Base-by-base conservation (phyloP, 2,888 invertebrate species). In the Elmis aenea region DNA sequence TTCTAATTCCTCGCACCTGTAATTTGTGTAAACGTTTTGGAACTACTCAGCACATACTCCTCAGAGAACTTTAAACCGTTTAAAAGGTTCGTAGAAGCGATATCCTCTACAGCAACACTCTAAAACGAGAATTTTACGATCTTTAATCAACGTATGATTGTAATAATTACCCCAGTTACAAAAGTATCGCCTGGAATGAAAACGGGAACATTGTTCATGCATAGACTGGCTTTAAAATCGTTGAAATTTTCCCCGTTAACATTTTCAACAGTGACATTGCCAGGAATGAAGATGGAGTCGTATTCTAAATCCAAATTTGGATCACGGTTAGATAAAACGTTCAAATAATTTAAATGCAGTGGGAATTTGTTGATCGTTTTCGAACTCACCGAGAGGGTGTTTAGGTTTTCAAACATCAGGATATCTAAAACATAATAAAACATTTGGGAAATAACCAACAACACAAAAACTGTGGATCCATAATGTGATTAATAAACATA, bases 41-140 rank as follows among this genome's bases (percentile, higher is more conserved):
- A 59, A 45, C 66, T 62, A 2, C 57, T 55, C 40, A 69, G 57
- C 3, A 78, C 52, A 43, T 67, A 79, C 16, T 73, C 73, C 5
- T 66, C 58, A 0, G 77, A 78, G 55, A 74, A 80, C 28, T 53
- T 50, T 1, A 77, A 47, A 13, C 54, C 54, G 50, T 79, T 78
- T 5, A 79, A 55, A 18, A 48, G 52, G 10, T 60, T 50, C 11
- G 70, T 52, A 1, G 54, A 39, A 9, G 70, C 46, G 11, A 55
- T 37, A 18, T 61, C 51, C 34, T 64, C 59, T 3, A 69, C 57
- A 25, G 58, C 50, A 8, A 75, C 51, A 45, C 67, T 55, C 74
- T 75, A 39, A 47, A 63, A 62, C 27, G 18, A 18, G 40, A 21
- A 28, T 35, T 13, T 33, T 22, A 14, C 16, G 22, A 35, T 30